phyloP scores from a whole-genome alignment of 2,888 invertebrate species.

The Apamea sordens region DNA sequence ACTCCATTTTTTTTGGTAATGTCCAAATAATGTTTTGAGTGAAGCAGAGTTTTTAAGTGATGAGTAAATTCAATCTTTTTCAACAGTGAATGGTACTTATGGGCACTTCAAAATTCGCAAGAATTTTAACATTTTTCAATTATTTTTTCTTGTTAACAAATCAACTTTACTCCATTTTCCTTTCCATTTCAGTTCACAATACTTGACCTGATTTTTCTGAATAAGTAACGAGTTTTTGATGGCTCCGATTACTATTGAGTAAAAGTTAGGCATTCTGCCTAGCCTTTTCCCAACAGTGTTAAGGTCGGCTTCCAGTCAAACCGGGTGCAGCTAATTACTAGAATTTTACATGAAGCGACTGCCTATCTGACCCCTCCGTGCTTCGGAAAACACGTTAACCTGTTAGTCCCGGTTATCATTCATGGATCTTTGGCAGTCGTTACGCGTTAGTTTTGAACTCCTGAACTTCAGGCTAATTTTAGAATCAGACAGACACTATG shows the following conservation, averaged over 20 bases:
- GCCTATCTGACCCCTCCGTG: no score
- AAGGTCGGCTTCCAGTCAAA: neutral
- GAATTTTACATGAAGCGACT: no score
- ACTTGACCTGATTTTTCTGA: conserved; percentile 42
- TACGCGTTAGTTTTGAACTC: no score
- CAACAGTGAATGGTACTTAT: conserved; percentile 13
- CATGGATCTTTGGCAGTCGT: no score
- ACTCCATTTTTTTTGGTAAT: neutral
- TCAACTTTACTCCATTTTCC: conserved; percentile 13
- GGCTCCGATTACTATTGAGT: conserved; percentile 14
- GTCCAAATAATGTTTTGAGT: conserved; percentile 10
- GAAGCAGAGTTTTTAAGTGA: conserved; percentile 5
- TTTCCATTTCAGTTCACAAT: conserved; percentile 10
- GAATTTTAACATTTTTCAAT: conserved; percentile 22
- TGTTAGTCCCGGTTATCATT: no score
- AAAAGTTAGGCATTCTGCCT: neutral
- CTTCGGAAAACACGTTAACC: no score
- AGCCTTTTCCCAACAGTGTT: neutral
- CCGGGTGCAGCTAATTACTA: no score
- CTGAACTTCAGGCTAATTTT: no score
- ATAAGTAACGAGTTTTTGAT: conserved; percentile 31
- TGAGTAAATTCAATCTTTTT: conserved; percentile 32
- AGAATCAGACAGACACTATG: no score
- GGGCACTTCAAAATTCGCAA: conserved; percentile 16
- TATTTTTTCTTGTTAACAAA: conserved; percentile 28